Evolutionary conservation across 2,797 vertebrate genomes (phyloP).

Genomic region (Euphonia xanthogaster): DNA sequence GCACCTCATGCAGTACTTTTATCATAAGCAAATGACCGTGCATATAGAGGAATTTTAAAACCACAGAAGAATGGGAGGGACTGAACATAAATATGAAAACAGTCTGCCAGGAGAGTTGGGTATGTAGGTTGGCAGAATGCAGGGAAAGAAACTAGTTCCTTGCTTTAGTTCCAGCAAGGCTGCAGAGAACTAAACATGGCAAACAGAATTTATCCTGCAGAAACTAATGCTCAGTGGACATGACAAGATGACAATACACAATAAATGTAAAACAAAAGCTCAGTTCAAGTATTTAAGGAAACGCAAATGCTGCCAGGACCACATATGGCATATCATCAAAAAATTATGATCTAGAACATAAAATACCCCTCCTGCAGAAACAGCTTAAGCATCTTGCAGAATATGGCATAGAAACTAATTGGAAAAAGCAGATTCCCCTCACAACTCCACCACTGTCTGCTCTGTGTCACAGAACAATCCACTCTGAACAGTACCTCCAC

Average conservation of each 20-base stretch:
- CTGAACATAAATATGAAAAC: neutral
- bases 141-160: neutral
- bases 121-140: neutral
- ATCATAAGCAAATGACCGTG: neutral
- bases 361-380: neutral
- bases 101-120: neutral
- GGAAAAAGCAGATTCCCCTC: neutral
- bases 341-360: neutral
- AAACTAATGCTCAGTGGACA: neutral
- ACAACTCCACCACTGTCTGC: neutral
- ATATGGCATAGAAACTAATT: neutral
- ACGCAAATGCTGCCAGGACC: neutral
- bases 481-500: neutral
- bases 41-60: neutral
- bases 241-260: neutral
- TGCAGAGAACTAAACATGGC: neutral
- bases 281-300: neutral
- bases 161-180: neutral
- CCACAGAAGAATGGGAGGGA: neutral
- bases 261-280: neutral
- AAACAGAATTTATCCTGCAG: neutral
- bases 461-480: neutral
- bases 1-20: neutral
- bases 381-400: neutral
- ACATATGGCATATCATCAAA: neutral